Percentiles rank a stretch among this genome's conserved stretches.
phyloP scores from a whole-genome alignment of 2,797 vertebrate species.

The Salmo trutta region DNA sequence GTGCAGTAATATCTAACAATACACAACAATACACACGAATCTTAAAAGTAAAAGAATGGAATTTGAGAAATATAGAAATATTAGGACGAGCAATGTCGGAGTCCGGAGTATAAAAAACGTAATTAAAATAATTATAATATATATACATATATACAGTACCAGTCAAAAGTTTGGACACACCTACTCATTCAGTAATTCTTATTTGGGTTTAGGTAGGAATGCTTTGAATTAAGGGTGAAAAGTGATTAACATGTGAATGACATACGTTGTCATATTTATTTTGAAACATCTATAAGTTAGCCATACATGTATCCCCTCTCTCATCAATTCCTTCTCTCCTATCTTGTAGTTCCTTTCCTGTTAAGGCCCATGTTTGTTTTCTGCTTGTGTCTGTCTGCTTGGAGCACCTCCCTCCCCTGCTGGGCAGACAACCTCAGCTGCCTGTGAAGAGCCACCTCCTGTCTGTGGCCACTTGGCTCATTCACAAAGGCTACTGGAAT shows the following conservation, averaged over 20 bases:
- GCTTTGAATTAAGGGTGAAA: neutral
- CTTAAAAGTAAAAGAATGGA: no score
- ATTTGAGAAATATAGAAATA: no score
- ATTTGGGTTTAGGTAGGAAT: neutral
- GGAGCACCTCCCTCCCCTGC: conserved; percentile 56
- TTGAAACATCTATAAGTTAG: neutral
- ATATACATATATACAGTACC: no score
- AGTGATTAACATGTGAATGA: neutral
- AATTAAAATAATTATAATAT: no score
- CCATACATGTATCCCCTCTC: neutral
- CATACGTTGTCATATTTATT: neutral
- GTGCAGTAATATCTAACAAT: no score
- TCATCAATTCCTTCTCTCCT: neutral
- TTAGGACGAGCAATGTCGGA: no score
- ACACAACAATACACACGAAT: no score
- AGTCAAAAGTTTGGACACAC: no score
- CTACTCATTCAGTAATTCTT: no score
- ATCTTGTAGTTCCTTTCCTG: conserved; percentile 64
- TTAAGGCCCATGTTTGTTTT: conserved; percentile 61
- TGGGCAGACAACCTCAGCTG: conserved; percentile 71
- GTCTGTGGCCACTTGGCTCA: conserved; percentile 76
- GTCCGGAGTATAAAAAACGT: no score
- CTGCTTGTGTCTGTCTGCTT: conserved; percentile 62
- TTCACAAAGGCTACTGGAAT: conserved; percentile 74
- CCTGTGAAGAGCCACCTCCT: conserved; percentile 68